These are phyloP conservation scores for Cynopterus brachyotis DNA, from an alignment of 2,113 vertebrate genomes.

Conservation along the genomic window DNA sequence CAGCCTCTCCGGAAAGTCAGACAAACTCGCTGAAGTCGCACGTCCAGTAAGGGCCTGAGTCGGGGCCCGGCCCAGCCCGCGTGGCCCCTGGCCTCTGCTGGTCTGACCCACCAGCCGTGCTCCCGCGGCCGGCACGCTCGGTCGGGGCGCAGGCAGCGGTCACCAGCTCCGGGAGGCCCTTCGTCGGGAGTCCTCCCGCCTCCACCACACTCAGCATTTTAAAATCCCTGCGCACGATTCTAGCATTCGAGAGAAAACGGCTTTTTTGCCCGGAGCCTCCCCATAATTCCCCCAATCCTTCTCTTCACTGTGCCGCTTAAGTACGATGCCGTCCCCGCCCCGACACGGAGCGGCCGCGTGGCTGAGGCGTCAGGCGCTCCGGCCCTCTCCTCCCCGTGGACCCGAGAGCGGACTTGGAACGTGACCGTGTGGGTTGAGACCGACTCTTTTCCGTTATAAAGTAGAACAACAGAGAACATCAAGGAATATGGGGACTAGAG, in stretches of 20 bases:
- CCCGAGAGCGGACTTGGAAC: fast-evolving
- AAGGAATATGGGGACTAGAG: too few species aligned
- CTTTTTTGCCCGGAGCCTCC: not conserved
- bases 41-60: not conserved
- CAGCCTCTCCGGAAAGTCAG: not conserved
- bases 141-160: too few species aligned
- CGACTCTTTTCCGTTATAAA: not conserved
- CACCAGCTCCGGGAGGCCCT: fast-evolving
- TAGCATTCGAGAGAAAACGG: not conserved
- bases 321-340: fast-evolving
- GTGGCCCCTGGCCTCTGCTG: not conserved
- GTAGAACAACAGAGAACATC: not conserved
- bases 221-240: not conserved
- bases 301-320: too few species aligned
- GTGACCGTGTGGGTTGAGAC: not conserved
- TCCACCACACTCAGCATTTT: too few species aligned
- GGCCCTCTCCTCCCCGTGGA: not conserved
- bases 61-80: not conserved
- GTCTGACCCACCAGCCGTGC: not conserved
- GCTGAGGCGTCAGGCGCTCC: not conserved
- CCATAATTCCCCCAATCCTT: not conserved
- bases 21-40: not conserved
- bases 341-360: not conserved
- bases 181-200: fast-evolving
- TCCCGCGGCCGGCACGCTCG: fast-evolving